Evolutionary conservation across 53 echinoderm and acorn worm genomes (phyloP), one percentile per base, ranked within the genome.

Genomic region (Hippasteria phrygiana): DNA sequence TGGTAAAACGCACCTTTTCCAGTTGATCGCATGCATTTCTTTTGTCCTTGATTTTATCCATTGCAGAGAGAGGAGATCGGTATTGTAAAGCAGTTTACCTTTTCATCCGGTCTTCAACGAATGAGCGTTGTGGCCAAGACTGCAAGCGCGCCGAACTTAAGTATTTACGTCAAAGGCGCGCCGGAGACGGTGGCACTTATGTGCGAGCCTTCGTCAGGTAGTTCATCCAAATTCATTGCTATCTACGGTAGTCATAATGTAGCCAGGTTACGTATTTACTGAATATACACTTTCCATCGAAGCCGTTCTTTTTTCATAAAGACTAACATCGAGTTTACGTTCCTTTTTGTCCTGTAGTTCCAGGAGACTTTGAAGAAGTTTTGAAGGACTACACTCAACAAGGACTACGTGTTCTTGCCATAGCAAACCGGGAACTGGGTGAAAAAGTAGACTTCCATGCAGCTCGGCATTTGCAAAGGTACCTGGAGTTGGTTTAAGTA

Each of bases 51-150:
- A 77, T 53, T 53, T 13, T 14, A 28, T 31, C 35, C 22, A 14
- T 74, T 42, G 40, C 27, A 76, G 62, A 56, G 73, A 31, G 83
- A 47, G 47, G 93, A 99, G 78, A 94, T 99, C 24, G 99, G 99
- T 17, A 94, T 99, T 77, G 45, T 99, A 18, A 93, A 96, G 11
- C 99, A 99, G 73, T 99, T 96, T 43, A 91, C 99, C 1, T 99
- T 99, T 65, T 93, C 96, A 0, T 99, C 99, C 33, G 90, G 82
- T 50, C 93, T 99, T 28, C 94, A 99, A 56, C 90, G 99, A 18
- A 99, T 99, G 99, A 99, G 96, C 78, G 99, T 99, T 0, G 94
- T 99, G 26, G 91, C 96, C 11, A 91, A 93, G 73, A 93, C 94
- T 14, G 45, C 83, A 1, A 81, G 87, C 22, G 77, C 94, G 10